phyloP scores from a whole-genome alignment of 2,888 invertebrate genomes.

The Lasioglossum figueresi region DNA sequence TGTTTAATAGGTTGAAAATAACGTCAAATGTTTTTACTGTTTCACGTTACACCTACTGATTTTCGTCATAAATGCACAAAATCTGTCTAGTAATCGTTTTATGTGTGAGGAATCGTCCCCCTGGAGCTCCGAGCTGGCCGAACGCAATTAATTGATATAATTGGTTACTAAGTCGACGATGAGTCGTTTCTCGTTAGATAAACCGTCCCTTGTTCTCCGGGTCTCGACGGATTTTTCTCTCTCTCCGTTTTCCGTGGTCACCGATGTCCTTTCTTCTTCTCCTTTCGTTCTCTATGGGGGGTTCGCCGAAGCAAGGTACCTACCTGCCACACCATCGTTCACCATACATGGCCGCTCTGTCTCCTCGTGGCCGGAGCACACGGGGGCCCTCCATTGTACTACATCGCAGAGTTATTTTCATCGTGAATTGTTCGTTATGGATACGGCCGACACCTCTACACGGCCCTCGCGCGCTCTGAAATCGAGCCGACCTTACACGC shows the following conservation, averaged over 20 bases:
- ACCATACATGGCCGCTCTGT: conserved; percentile 71
- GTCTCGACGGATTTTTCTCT: neutral
- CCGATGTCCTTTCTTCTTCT: conserved; percentile 13
- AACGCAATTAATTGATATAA: conserved; percentile 75
- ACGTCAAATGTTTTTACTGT: too few relatives aligned
- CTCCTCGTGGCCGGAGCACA: conserved; percentile 50
- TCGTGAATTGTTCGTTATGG: conserved; percentile 68
- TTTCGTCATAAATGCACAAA: too few relatives aligned
- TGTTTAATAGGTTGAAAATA: too few relatives aligned
- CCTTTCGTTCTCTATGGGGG: conserved; percentile 61
- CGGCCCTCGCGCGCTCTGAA: conserved; percentile 36
- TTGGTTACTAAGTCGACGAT: conserved; percentile 74
- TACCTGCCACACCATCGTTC: conserved; percentile 69
- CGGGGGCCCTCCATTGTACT: conserved; percentile 68
- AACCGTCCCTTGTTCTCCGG: conserved; percentile 53
- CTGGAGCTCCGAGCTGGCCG: neutral
- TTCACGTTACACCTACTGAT: too few relatives aligned
- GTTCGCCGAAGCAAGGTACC: conserved; percentile 57
- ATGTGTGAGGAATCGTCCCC: conserved; percentile 28
- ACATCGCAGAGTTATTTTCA: conserved; percentile 67
- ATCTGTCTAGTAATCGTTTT: neutral
- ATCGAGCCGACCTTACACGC: conserved; percentile 39
- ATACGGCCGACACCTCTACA: conserved; percentile 62
- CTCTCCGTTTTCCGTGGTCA: conserved; percentile 16
- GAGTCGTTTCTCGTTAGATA: conserved; percentile 68